A percentile compares a stretch with the other conserved stretches of the same genome.
Evolutionary conservation across 2,888 invertebrate genomes (phyloP).

Genomic region (Drosophila percnosoma): DNA sequence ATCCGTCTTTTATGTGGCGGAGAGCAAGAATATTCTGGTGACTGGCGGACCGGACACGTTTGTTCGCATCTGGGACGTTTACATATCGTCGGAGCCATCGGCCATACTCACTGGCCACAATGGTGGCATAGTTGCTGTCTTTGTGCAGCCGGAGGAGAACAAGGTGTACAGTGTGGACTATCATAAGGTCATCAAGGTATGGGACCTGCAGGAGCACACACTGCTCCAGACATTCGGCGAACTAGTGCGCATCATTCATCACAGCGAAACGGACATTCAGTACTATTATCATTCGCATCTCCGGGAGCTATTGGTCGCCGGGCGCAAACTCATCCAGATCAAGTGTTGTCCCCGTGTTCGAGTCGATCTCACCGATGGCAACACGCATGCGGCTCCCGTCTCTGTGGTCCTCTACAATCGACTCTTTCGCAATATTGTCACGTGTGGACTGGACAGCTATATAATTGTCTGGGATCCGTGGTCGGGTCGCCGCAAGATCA

Average conservation of each 20-base stretch:
- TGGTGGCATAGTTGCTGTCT: slow-evolving; percentile 88
- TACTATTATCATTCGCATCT: slow-evolving; percentile 89
- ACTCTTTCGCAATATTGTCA: slow-evolving; percentile 90
- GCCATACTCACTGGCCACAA: slow-evolving; percentile 89
- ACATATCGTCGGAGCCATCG: slow-evolving; percentile 89
- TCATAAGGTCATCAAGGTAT: slow-evolving; percentile 90
- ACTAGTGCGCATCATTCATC: slow-evolving; percentile 87
- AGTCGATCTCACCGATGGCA: slow-evolving; percentile 90
- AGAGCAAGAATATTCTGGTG: slow-evolving; percentile 87
- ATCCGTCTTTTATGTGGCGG: slow-evolving; percentile 88
- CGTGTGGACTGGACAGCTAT: slow-evolving; percentile 91
- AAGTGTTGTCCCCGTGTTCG: slow-evolving; percentile 89
- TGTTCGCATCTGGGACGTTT: slow-evolving; percentile 92
- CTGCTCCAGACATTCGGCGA: slow-evolving; percentile 90
- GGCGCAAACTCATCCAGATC: slow-evolving; percentile 88
- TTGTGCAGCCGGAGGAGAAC: slow-evolving; percentile 88
- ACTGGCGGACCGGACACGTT: slow-evolving; percentile 92
- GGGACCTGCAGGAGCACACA: slow-evolving; percentile 89
- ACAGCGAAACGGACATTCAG: slow-evolving; percentile 87
- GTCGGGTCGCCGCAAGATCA: slow-evolving; percentile 88
- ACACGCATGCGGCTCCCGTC: slow-evolving; percentile 89
- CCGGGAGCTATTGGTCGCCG: slow-evolving; percentile 89
- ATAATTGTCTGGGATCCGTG: slow-evolving; percentile 93
- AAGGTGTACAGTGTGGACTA: slow-evolving; percentile 90
- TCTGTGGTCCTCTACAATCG: slow-evolving; percentile 91